phyloP scores from a whole-genome alignment of 2,888 invertebrate genomes.

The Fissipunctia ypsillon region DNA sequence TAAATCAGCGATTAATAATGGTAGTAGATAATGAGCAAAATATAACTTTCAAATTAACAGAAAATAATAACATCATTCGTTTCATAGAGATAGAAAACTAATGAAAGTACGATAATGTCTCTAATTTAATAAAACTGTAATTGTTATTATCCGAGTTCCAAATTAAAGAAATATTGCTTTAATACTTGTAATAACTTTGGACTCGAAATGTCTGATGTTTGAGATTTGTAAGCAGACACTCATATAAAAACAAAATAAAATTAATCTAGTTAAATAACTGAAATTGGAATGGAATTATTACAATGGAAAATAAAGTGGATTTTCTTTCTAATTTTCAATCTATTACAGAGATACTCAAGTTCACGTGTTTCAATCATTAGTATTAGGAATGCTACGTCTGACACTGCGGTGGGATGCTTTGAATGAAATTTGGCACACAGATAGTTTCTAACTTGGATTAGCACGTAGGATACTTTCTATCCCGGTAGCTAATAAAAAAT shows the following conservation, averaged over 20 bases:
- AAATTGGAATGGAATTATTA: slow-evolving; percentile 44
- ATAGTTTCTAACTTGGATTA: no score
- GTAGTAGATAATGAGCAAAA: no score
- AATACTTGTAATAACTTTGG: slow-evolving; percentile 14
- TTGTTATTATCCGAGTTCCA: slow-evolving; percentile 30
- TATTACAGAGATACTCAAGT: slow-evolving; percentile 14
- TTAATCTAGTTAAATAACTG: slow-evolving; percentile 25
- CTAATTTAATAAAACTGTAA: slow-evolving; percentile 14
- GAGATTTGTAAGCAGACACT: slow-evolving; percentile 20
- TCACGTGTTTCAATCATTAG: no score
- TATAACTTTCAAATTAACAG: no score
- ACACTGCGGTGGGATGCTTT: no score
- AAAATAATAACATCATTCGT: no score
- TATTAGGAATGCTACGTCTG: no score
- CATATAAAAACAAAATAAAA: slow-evolving; percentile 33
- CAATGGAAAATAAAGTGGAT: slow-evolving; percentile 25
- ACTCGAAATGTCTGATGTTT: not conserved
- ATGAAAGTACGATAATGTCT: not conserved
- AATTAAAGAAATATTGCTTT: slow-evolving; percentile 12
- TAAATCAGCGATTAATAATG: no score
- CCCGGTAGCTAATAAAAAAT: no score
- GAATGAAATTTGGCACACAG: no score
- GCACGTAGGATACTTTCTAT: no score
- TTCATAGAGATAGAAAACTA: not conserved
- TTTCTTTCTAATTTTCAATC: slow-evolving; percentile 26